These are phyloP conservation scores for Euphonia xanthogaster DNA, from an alignment of 2,797 vertebrate genomes.

Conservation along the genomic window DNA sequence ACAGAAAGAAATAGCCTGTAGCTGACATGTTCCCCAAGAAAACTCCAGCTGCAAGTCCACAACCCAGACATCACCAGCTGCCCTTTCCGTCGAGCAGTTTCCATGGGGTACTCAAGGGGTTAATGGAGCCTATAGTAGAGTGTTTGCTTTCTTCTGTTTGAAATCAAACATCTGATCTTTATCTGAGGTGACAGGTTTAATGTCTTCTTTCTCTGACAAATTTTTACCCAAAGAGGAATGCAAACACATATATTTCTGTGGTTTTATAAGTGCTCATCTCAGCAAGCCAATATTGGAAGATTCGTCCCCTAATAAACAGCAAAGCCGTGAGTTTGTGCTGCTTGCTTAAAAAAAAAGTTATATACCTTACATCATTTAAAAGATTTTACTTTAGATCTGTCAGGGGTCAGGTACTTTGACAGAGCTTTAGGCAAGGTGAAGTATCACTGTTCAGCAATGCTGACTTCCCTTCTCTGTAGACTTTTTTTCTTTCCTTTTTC, in stretches of 20 bases:
- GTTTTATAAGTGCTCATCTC: constrained; percentile 51
- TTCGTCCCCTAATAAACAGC: constrained; percentile 50
- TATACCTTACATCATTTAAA: constrained; percentile 15
- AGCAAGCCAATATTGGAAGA: constrained; percentile 52
- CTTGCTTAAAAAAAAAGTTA: constrained; percentile 9
- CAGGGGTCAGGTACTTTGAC: neutral
- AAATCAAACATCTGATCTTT: constrained; percentile 88
- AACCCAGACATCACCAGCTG: fast-evolving
- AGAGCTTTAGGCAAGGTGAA: neutral
- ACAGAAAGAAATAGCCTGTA: neutral
- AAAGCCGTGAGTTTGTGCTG: neutral
- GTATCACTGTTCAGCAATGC: neutral
- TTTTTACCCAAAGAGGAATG: constrained; percentile 77
- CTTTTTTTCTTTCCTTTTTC: neutral
- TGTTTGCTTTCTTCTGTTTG: constrained; percentile 83
- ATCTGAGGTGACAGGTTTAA: constrained; percentile 87
- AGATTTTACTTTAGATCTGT: constrained; percentile 2
- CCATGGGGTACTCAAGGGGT: constrained; percentile 21
- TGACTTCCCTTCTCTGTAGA: neutral
- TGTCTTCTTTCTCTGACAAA: constrained; percentile 84
- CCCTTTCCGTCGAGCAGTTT: neutral
- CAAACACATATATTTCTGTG: constrained; percentile 72
- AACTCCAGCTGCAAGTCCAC: neutral
- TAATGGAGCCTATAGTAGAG: constrained; percentile 53
- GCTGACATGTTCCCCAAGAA: neutral